phyloP scores from a whole-genome alignment of 2,888 invertebrate species.

The Crioceris asparagi region DNA sequence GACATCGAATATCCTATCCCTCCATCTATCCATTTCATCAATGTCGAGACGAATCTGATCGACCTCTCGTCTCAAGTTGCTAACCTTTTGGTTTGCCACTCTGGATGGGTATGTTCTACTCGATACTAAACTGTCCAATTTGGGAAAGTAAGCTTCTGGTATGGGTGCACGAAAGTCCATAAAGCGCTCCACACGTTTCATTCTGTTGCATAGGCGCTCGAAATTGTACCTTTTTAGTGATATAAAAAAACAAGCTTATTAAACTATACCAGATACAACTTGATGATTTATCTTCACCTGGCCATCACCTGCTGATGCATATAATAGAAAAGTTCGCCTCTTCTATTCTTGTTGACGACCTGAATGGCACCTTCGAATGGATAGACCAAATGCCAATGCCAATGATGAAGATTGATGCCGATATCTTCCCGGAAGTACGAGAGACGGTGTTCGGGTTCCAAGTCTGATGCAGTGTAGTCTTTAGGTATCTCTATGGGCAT shows the following conservation, averaged over 20 bases:
- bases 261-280: background rate
- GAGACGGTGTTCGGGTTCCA: constrained; percentile 67
- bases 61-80: constrained; percentile 54
- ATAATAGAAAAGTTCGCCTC: constrained; percentile 71
- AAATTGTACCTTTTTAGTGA: constrained; percentile 61
- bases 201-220: constrained; percentile 63
- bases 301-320: constrained; percentile 63
- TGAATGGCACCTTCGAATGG: constrained; percentile 54
- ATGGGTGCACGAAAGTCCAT: constrained; percentile 60
- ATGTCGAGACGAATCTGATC: constrained; percentile 59
- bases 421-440: constrained; percentile 81
- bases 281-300: constrained; percentile 41
- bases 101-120: constrained; percentile 68
- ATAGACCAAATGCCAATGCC: constrained; percentile 88
- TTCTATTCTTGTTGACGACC: constrained; percentile 63
- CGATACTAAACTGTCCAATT: constrained; percentile 67
- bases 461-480: constrained; percentile 64
- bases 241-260: constrained; percentile 5
- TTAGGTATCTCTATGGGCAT: constrained; percentile 56
- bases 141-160: constrained; percentile 72
- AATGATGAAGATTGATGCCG: constrained; percentile 78
- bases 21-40: constrained; percentile 63
- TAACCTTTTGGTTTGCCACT: constrained; percentile 44
- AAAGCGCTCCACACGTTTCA: constrained; percentile 51
- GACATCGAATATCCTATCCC: constrained; percentile 60